phyloP scores from a whole-genome alignment of 2,888 invertebrate species.

The Lypha dubia region DNA sequence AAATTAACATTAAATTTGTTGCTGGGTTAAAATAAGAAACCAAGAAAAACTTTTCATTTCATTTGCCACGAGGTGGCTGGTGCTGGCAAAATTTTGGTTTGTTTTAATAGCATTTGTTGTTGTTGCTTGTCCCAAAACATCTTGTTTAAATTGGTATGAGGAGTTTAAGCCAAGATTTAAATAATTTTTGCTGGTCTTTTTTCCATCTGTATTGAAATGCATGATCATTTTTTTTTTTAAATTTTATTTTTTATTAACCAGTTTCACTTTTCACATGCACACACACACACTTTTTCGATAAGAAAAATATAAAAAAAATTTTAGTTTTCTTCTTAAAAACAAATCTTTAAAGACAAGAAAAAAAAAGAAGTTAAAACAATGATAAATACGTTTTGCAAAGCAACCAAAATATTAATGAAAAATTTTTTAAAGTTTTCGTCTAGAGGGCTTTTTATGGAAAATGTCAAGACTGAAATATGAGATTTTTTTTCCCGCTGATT shows the following conservation, averaged over 20 bases:
- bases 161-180: conserved; percentile 68
- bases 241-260: conserved; percentile 57
- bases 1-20: neutral
- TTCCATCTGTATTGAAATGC: conserved; percentile 38
- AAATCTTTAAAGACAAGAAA: conserved; percentile 28
- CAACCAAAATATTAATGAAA: conserved; percentile 52
- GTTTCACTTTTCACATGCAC: conserved; percentile 70
- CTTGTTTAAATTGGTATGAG: conserved; percentile 67
- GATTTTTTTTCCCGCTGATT: conserved; percentile 11
- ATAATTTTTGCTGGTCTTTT: conserved; percentile 44
- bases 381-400: conserved; percentile 60
- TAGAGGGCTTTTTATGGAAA: conserved; percentile 69
- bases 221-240: conserved; percentile 14
- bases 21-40: conserved; percentile 46
- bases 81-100: conserved; percentile 39
- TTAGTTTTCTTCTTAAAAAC: conserved; percentile 17
- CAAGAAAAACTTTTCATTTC: conserved; percentile 69
- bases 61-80: conserved; percentile 61
- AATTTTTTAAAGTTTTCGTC: conserved; percentile 59
- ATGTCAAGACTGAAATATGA: conserved; percentile 71
- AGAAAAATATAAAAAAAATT: neutral
- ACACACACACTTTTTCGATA: conserved; percentile 38
- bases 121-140: conserved; percentile 54
- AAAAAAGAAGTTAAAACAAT: conserved; percentile 5
- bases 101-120: conserved; percentile 42